Evolutionary conservation across 1,140 invertebrate species (phyloP).

Genomic region (Pseudomyrmex cubaensis): DNA sequence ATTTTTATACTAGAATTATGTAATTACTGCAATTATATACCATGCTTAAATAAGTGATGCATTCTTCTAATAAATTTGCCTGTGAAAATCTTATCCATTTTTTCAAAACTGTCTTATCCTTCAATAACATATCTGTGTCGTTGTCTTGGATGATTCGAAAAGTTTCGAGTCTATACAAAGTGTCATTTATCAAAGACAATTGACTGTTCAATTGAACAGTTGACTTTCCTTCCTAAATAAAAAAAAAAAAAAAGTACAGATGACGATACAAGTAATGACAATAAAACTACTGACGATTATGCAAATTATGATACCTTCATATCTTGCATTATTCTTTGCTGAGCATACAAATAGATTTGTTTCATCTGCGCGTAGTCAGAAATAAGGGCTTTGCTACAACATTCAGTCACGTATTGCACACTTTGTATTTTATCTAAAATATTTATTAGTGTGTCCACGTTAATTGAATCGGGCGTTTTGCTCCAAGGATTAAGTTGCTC

Average conservation of each 20-base stretch:
- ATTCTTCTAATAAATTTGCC: conserved; percentile 77
- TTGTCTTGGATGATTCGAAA: conserved; percentile 76
- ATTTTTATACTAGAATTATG: background rate
- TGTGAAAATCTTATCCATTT: conserved; percentile 79
- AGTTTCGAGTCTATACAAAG: conserved; percentile 77
- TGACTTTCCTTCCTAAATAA: conserved; percentile 49
- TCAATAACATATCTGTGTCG: background rate
- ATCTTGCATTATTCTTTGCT: conserved; percentile 71
- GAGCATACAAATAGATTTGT: conserved; percentile 76
- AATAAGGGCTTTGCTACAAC: conserved; percentile 79
- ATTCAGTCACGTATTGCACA: conserved; percentile 79
- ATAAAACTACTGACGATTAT: conserved; percentile 31
- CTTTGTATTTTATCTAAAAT: conserved; percentile 78
- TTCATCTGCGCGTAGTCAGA: conserved; percentile 75
- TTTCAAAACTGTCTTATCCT: conserved; percentile 63
- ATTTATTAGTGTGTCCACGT: conserved; percentile 69
- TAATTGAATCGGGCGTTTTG: conserved; percentile 54
- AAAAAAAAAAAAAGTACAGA: conserved; percentile 1
- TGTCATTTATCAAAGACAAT: conserved; percentile 70
- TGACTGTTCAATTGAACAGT: conserved; percentile 42
- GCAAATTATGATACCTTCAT: conserved; percentile 64
- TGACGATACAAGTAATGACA: background rate
- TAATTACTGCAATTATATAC: conserved; percentile 60
- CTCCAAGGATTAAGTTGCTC: conserved; percentile 77
- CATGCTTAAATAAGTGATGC: conserved; percentile 71